These are phyloP conservation scores for Argya squamiceps DNA, from an alignment of 2,797 vertebrate species.

Conservation along the genomic window DNA sequence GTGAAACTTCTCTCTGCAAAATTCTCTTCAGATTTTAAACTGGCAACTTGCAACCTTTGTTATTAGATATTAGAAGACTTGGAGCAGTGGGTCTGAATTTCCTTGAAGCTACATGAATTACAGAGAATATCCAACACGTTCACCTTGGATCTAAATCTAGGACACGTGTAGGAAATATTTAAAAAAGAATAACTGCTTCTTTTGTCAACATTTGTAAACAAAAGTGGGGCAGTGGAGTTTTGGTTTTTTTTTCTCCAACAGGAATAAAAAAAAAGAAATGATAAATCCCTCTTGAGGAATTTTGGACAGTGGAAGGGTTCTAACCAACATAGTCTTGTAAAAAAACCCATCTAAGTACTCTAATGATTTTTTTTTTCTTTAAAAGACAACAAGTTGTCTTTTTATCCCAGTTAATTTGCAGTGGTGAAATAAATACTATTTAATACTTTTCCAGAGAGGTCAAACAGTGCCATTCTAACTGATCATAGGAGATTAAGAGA, in stretches of 20 bases:
- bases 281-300: background rate
- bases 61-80: background rate
- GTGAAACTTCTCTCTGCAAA: background rate
- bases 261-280: background rate
- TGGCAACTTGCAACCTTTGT: background rate
- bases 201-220: background rate
- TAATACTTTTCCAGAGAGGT: background rate
- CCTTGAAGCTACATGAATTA: background rate
- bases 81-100: background rate
- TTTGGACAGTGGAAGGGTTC: background rate
- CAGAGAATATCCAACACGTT: background rate
- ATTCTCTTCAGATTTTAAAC: background rate
- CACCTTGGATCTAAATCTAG: background rate
- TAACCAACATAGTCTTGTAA: background rate
- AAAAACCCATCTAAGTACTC: background rate
- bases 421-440: background rate
- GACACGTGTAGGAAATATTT: background rate
- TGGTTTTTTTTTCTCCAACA: background rate
- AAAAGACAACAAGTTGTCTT: background rate
- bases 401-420: background rate
- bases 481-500: background rate
- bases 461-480: background rate
- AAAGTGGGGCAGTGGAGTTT: background rate
- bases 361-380: background rate
- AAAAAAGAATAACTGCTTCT: background rate